Evolutionary conservation across 1,140 invertebrate genomes (phyloP).

Genomic region (Hesperophylax magnus): DNA sequence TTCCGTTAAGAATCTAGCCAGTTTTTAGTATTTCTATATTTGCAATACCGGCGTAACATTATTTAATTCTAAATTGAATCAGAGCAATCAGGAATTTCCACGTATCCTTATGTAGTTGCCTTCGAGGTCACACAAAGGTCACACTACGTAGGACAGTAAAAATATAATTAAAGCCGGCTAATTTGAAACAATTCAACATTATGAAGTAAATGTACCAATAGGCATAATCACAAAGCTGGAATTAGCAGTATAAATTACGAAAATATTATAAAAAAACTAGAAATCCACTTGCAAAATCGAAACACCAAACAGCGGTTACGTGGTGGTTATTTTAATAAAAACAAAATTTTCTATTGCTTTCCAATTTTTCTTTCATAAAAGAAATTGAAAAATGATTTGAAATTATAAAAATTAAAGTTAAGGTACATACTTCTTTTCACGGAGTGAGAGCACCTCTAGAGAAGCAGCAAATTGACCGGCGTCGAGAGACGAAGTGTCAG

Average conservation of each 20-base stretch:
- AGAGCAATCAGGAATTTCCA: neutral
- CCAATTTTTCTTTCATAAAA: no score
- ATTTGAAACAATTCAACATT: no score
- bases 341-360: no score
- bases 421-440: slow-evolving; percentile 14
- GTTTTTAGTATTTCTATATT: neutral
- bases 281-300: no score
- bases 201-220: no score
- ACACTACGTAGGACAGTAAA: neutral
- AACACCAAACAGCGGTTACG: no score
- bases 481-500: slow-evolving; percentile 46
- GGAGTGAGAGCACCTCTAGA: slow-evolving; percentile 10
- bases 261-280: no score
- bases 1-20: neutral
- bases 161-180: no score
- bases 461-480: slow-evolving; percentile 29
- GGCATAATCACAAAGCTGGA: no score
- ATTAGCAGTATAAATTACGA: no score
- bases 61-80: neutral
- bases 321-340: no score
- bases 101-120: slow-evolving; percentile 2
- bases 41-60: neutral
- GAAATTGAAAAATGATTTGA: neutral
- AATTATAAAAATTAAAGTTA: neutral
- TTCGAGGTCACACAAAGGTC: slow-evolving; percentile 45